Evolutionary conservation across 2,888 invertebrate species (phyloP), one percentile per base, ranked within the genome.

Genomic region (Pristionchus exspectatus): DNA sequence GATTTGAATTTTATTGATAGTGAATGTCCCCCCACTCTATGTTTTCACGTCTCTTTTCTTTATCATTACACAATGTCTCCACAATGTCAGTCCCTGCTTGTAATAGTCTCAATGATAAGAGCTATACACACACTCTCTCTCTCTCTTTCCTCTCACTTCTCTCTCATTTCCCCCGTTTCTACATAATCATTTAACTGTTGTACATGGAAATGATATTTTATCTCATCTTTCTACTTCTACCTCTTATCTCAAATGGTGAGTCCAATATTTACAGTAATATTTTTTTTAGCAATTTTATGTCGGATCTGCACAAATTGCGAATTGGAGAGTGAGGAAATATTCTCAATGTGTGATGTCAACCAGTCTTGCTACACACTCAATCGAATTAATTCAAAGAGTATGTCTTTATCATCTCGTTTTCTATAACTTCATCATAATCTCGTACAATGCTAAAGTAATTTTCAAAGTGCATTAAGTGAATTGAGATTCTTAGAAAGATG

Each of bases 281-380:
- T n/a, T 27, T 50, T 38, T 85, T 63, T 30, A 85, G 85, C 59
- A 5, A n/a, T 85, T 30, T 21, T 63, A 27, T 85, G 85, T 63
- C 56, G 44, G 2, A 44, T 85, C 30, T 85, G 85, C n/a, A 85
- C 85, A 14, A 44, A 85, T 85, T 85, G 85, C 59, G 85, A 56
- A 38, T 74, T 74, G 74, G 50, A 83, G 83, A 83, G 18, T n/a
- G 54, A n/a, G n/a, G 50, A 44, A n/a, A 50, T 14, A 9, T 54
- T 54, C 44, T 44, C 54, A 83, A 83, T n/a, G 30, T 85, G 85
- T 85, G 38, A 30, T 33, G n/a, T 16, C 9, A 30, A n/a, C 33
- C 30, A 63, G 30, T 56, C 63, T 30, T 85, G 85, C 38, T 85
- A 38, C 38, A 85, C 85, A 21, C 85, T 85, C 63, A 56, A 63